Percentiles rank a stretch among this genome's conserved stretches.
phyloP scores from a whole-genome alignment of 2,113 vertebrate genomes.

The Gymnocephalus cernua region DNA sequence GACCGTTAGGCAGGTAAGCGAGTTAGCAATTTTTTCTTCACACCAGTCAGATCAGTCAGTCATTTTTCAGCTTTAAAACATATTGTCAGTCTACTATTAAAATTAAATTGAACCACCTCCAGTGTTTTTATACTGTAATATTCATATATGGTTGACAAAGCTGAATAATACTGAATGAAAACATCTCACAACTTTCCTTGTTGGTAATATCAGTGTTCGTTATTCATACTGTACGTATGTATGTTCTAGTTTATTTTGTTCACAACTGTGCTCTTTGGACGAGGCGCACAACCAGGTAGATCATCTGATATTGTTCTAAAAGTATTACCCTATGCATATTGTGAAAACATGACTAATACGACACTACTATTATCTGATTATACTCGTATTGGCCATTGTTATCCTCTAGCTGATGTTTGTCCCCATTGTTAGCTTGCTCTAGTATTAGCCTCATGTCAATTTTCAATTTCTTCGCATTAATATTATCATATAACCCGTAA shows the following conservation, averaged over 20 bases:
- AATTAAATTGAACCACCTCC: slow-evolving; percentile 6
- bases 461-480: not conserved
- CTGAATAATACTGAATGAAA: not conserved
- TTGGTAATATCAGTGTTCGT: not conserved
- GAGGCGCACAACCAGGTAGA: not conserved
- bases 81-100: not conserved
- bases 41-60: slow-evolving; percentile 14
- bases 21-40: slow-evolving; percentile 12
- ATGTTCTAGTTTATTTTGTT: not conserved
- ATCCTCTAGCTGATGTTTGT: not conserved
- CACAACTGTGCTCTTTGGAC: not conserved
- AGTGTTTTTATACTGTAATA: not conserved
- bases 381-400: not conserved
- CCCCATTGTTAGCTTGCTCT: not conserved
- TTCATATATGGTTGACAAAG: not conserved
- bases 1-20: too few species aligned
- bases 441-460: not conserved
- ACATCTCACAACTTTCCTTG: not conserved
- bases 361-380: not conserved
- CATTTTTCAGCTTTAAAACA: slow-evolving; percentile 1
- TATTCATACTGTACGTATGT: not conserved
- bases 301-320: slow-evolving; percentile 4
- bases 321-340: not conserved
- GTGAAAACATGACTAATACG: not conserved
- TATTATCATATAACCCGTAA: not conserved